Evolutionary conservation across 1,140 invertebrate species (phyloP).

Genomic region (Stenopsyche tienmushanensis): DNA sequence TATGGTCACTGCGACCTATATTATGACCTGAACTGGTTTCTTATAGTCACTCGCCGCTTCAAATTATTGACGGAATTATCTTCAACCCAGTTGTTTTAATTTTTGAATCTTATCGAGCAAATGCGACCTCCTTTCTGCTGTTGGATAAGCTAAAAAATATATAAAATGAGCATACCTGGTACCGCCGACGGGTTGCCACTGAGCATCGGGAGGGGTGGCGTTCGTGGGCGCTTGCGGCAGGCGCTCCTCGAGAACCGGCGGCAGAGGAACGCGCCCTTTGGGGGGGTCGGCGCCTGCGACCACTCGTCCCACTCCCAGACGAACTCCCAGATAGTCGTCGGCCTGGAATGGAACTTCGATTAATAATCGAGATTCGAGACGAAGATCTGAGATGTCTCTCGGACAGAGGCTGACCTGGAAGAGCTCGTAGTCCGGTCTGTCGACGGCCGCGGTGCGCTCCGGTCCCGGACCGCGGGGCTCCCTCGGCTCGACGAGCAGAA

Average conservation of each 20-base stretch:
- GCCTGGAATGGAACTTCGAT: conserved; percentile 25
- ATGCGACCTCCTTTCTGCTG: no score
- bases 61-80: conserved; percentile 6
- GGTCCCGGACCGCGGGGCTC: conserved; percentile 44
- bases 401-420: conserved; percentile 63
- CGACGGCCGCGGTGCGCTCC: conserved; percentile 44
- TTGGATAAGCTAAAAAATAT: no score
- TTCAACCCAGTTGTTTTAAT: no score
- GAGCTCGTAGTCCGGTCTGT: conserved; percentile 57
- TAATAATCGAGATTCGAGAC: no score
- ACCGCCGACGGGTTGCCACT: conserved; percentile 54
- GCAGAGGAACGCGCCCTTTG: background rate
- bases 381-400: no score
- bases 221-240: conserved; percentile 47
- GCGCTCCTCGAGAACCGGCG: conserved; percentile 42
- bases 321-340: conserved; percentile 37
- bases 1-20: no score
- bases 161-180: no score
- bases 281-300: background rate
- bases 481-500: conserved; percentile 69
- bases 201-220: conserved; percentile 50
- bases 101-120: no score
- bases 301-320: conserved; percentile 14
- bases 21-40: no score
- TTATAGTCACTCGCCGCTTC: background rate